Percentiles rank a stretch among this genome's conserved stretches.
phyloP scores from a whole-genome alignment of 2,888 invertebrate species.

The Cosmia trapezina region DNA sequence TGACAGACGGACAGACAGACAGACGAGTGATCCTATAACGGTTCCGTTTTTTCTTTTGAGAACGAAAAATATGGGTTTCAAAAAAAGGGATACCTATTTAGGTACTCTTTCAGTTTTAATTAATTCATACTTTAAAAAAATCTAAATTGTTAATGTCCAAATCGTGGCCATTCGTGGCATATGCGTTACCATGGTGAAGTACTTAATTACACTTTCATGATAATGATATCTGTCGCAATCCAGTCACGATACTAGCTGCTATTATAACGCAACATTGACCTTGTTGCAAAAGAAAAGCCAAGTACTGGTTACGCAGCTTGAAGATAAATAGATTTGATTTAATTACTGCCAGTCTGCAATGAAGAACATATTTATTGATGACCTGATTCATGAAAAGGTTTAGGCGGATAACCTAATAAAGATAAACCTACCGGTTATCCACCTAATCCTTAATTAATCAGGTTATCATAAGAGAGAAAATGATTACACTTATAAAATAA shows the following conservation, averaged over 20 bases:
- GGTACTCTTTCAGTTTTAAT: background rate
- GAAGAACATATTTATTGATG: no score
- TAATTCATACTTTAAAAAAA: slow-evolving; percentile 3
- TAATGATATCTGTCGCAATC: slow-evolving; percentile 58
- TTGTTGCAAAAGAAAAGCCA: slow-evolving; percentile 55
- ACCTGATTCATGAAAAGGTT: no score
- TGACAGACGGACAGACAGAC: no score
- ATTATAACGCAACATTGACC: slow-evolving; percentile 65
- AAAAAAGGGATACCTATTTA: background rate
- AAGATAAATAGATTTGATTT: slow-evolving; percentile 24
- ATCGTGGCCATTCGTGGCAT: slow-evolving; percentile 25
- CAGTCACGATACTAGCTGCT: slow-evolving; percentile 48
- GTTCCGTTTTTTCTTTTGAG: no score
- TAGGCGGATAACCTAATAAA: no score
- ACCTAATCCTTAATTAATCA: no score
- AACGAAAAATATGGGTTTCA: background rate
- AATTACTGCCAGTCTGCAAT: slow-evolving; percentile 1
- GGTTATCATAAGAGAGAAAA: no score
- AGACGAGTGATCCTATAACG: no score
- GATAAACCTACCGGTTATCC: no score
- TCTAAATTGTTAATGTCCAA: slow-evolving; percentile 14
- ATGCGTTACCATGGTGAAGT: slow-evolving; percentile 47
- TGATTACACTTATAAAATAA: no score
- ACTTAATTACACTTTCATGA: slow-evolving; percentile 56
- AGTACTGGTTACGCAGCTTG: slow-evolving; percentile 43